phyloP scores from a whole-genome alignment of 2,888 invertebrate genomes.

The Thymelicus lineola region DNA sequence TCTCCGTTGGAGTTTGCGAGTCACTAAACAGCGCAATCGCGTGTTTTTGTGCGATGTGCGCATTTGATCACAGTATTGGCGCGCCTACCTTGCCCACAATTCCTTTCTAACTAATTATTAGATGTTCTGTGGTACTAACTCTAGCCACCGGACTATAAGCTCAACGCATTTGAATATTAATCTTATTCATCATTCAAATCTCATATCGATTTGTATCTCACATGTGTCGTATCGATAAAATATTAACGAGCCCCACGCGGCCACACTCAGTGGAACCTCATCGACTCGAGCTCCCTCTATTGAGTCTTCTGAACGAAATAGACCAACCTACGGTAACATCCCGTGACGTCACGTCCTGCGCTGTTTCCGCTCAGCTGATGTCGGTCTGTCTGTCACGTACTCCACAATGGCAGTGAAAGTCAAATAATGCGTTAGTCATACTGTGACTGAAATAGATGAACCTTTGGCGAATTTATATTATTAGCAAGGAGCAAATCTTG shows the following conservation, averaged over 20 bases:
- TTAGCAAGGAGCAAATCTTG: not conserved
- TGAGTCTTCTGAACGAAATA: conserved; percentile 20
- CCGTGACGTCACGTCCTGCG: conserved; percentile 75
- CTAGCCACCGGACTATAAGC: not conserved
- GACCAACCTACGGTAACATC: conserved; percentile 60
- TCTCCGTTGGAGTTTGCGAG: too few species aligned
- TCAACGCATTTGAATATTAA: conserved; percentile 3
- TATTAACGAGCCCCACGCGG: conserved; percentile 11
- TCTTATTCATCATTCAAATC: conserved; percentile 10
- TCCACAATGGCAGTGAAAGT: conserved; percentile 54
- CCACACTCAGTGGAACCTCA: conserved; percentile 3
- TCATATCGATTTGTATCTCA: conserved; percentile 13
- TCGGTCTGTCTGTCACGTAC: conserved; percentile 46
- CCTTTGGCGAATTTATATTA: conserved; percentile 26
- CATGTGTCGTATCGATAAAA: conserved; percentile 8
- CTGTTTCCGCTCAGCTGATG: conserved; percentile 77
- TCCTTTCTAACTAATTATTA: too few species aligned
- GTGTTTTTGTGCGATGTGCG: too few species aligned
- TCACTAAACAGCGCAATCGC: too few species aligned
- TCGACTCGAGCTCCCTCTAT: conserved; percentile 3
- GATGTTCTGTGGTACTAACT: too few species aligned
- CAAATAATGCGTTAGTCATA: conserved; percentile 37
- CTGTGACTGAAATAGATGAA: conserved; percentile 33
- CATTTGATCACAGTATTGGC: too few species aligned
- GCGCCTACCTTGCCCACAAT: too few species aligned